Evolutionary conservation across 1,140 invertebrate species (phyloP).

Genomic region (Archivesica marissinica): DNA sequence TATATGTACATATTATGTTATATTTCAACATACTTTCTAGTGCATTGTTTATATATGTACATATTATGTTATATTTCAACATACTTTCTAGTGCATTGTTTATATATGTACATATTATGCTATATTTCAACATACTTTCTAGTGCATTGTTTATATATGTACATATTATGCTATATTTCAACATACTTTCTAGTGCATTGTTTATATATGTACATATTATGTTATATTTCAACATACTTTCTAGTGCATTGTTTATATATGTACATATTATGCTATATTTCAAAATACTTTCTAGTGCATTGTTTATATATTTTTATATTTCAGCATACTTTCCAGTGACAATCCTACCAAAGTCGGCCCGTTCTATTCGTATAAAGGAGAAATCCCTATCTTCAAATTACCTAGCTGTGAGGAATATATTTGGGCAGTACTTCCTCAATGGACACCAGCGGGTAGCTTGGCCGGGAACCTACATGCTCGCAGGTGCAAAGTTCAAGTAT

Average conservation of each 20-base stretch:
- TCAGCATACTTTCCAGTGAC: conserved; percentile 76
- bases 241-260: too few species aligned
- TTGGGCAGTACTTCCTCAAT: conserved; percentile 79
- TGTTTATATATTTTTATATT: conserved; percentile 28
- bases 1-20: too few species aligned
- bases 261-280: neutral
- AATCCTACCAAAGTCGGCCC: conserved; percentile 73
- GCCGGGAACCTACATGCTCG: conserved; percentile 76
- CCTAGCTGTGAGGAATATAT: conserved; percentile 76
- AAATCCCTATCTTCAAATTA: conserved; percentile 74
- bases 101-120: too few species aligned
- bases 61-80: too few species aligned
- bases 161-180: too few species aligned
- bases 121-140: too few species aligned
- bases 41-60: too few species aligned
- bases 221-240: neutral
- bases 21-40: neutral
- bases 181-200: neutral
- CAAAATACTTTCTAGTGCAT: neutral
- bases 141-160: too few species aligned
- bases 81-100: conserved; percentile 74
- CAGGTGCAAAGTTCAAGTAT: conserved; percentile 84
- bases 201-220: neutral
- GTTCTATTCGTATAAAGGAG: conserved; percentile 70
- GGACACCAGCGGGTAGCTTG: conserved; percentile 77